These are phyloP conservation scores for Diorhabda elongata DNA, from an alignment of 1,140 invertebrate genomes.

Conservation along the genomic window DNA sequence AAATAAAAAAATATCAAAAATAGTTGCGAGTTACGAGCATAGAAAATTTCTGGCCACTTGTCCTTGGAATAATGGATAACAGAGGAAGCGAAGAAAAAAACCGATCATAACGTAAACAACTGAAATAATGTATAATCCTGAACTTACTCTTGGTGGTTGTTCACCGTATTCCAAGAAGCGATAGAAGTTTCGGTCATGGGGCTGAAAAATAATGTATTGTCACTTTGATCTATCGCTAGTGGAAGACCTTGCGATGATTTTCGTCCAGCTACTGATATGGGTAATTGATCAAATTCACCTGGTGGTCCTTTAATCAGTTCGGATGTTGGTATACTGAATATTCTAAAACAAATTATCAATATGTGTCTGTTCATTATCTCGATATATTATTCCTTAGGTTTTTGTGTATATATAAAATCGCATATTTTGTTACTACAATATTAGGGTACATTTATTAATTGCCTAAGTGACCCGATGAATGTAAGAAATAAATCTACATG, in stretches of 20 bases:
- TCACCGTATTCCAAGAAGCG: conserved; percentile 69
- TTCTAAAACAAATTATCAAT: conserved; percentile 43
- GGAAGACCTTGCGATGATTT: conserved; percentile 79
- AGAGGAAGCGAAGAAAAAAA: background rate
- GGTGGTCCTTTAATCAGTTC: conserved; percentile 65
- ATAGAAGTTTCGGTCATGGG: conserved; percentile 73
- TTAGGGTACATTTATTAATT: no score
- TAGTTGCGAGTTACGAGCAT: no score
- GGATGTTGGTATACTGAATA: conserved; percentile 71
- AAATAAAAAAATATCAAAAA: no score
- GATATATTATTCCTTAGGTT: background rate
- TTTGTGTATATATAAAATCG: background rate
- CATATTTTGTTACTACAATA: background rate
- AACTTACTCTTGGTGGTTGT: conserved; percentile 58
- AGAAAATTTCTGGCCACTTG: no score
- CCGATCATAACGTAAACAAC: no score
- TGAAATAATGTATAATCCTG: no score
- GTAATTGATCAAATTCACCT: conserved; percentile 61
- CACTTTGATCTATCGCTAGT: conserved; percentile 61
- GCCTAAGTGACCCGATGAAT: background rate
- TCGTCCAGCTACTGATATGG: conserved; percentile 68
- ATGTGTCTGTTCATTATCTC: no score
- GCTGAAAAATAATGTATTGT: conserved; percentile 68
- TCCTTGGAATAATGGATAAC: background rate
- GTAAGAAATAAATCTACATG: no score